Percentiles rank a stretch among this genome's conserved stretches.
Evolutionary conservation across 92 coral and sea anemone genomes (phyloP).

Genomic region (Umimayanthus kanabou): DNA sequence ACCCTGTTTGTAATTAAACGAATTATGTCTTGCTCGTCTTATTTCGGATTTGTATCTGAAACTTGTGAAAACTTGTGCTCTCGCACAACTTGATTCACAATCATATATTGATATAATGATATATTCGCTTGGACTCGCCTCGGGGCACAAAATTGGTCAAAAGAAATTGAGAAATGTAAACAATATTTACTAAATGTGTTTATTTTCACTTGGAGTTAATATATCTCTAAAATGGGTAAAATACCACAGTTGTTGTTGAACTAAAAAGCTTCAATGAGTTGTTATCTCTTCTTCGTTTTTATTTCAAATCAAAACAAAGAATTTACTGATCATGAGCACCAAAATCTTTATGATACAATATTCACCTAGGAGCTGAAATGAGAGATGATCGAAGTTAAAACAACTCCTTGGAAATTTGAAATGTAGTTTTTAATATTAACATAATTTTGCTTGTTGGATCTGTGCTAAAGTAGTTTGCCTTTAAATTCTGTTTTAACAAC

Average conservation of each 20-base stretch:
- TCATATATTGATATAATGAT: background rate
- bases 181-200: constrained; percentile 35
- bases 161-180: constrained; percentile 36
- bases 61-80: background rate
- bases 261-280: constrained; percentile 16
- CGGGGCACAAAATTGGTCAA: constrained; percentile 22
- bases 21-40: background rate
- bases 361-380: background rate
- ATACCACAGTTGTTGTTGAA: constrained; percentile 25
- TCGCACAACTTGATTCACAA: background rate
- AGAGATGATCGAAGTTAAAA: too few species aligned
- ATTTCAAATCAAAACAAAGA: constrained; percentile 3
- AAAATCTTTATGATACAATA: background rate
- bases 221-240: constrained; percentile 22
- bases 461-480: background rate
- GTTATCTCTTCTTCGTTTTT: constrained; percentile 2
- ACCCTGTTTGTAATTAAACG: background rate
- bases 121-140: background rate
- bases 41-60: background rate
- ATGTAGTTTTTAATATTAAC: too few species aligned
- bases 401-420: background rate
- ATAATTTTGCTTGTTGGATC: background rate
- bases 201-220: constrained; percentile 40
- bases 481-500: background rate
- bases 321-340: background rate